Conservation (phyloP, 2,113 vertebrate genomes). For the Laterallus jamaicensis region DNA sequence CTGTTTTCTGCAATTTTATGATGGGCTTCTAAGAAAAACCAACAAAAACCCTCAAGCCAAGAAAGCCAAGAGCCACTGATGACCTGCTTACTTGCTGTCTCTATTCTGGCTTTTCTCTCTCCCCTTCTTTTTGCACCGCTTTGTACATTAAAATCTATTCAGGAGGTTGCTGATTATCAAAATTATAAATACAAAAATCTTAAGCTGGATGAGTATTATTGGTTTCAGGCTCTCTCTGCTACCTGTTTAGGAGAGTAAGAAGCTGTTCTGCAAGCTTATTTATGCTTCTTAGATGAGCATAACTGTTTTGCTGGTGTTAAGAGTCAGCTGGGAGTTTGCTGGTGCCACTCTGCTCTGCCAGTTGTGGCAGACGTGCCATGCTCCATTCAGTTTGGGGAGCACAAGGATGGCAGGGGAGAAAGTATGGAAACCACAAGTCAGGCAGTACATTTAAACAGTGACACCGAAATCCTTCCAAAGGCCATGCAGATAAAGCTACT, state of each 20-base stretch:
- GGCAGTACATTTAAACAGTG: not conserved
- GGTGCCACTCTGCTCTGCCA: not conserved
- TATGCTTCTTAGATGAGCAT: not conserved
- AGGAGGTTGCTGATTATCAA: not conserved
- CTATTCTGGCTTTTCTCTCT: not conserved
- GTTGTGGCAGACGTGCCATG: not conserved
- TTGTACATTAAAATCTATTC: not conserved
- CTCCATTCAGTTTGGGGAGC: not conserved
- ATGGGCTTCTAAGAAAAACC: no score
- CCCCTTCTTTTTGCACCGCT: not conserved
- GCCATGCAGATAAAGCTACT: not conserved
- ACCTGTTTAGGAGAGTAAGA: not conserved
- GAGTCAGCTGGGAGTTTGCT: not conserved
- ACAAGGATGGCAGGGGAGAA: fast-evolving
- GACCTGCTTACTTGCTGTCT: not conserved
- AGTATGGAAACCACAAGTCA: not conserved
- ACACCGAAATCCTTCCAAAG: not conserved
- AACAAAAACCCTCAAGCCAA: no score
- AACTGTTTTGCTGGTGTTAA: not conserved
- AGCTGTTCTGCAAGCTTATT: not conserved
- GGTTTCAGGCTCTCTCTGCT: not conserved
- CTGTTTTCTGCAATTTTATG: not conserved
- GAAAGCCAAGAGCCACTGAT: not conserved
- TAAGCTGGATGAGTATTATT: not conserved
- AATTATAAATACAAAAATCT: not conserved